Evolutionary conservation across 2,888 invertebrate species (phyloP).

Genomic region (Nomada ferruginata): DNA sequence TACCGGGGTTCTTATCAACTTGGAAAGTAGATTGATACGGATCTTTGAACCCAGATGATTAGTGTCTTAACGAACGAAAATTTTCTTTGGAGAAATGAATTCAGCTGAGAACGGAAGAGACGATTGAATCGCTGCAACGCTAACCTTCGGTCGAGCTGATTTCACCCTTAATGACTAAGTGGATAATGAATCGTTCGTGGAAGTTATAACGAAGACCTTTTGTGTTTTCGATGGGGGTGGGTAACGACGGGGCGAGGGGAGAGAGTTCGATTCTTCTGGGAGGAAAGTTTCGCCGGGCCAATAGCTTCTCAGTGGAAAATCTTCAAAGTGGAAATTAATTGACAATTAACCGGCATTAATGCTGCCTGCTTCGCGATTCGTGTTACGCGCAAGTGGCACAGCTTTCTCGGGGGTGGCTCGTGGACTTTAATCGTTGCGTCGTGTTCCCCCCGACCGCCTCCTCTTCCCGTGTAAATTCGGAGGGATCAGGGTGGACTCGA

Average conservation of each 20-base stretch:
- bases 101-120: background rate
- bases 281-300: conserved; percentile 13
- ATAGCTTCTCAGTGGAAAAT: conserved; percentile 25
- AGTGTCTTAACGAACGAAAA: conserved; percentile 41
- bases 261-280: background rate
- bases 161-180: conserved; percentile 43
- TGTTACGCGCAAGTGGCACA: conserved; percentile 57
- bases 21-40: background rate
- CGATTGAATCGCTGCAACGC: background rate
- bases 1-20: conserved; percentile 18
- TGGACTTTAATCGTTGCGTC: conserved; percentile 55
- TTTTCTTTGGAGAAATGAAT: conserved; percentile 5
- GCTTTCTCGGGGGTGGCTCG: conserved; percentile 8
- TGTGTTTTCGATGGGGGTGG: background rate
- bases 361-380: conserved; percentile 53
- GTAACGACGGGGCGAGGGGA: background rate
- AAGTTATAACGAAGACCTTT: conserved; percentile 44
- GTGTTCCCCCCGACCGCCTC: conserved; percentile 44
- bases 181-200: conserved; percentile 44
- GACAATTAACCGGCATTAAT: conserved; percentile 67
- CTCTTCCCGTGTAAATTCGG: conserved; percentile 67
- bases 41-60: conserved; percentile 29
- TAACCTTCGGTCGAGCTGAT: conserved; percentile 20
- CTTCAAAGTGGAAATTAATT: conserved; percentile 67
- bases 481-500: conserved; percentile 66